phyloP scores from a whole-genome alignment of 30 jellyfish, hydroid and myxozoan genomes.

The Chrysaora quinquecirrha region DNA sequence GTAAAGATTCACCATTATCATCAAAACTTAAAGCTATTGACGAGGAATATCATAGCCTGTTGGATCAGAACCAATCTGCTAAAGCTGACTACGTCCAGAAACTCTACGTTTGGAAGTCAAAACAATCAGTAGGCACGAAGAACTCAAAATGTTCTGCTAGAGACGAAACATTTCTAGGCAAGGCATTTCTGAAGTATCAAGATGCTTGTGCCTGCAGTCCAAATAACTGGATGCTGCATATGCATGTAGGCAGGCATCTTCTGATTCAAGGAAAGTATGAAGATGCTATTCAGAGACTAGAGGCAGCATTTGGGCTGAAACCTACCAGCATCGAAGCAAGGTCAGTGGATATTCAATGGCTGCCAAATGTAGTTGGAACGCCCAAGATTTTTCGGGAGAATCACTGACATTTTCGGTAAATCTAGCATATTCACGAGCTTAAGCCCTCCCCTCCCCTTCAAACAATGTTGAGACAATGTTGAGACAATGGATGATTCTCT shows the following conservation, averaged over 20 bases:
- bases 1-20: constrained; percentile 48
- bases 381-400: too few relatives aligned
- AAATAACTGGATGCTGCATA: constrained; percentile 35
- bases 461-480: too few relatives aligned
- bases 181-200: constrained; percentile 62
- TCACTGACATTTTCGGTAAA: too few relatives aligned
- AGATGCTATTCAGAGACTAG: constrained; percentile 67
- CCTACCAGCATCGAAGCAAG: constrained; percentile 82
- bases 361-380: too few relatives aligned
- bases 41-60: constrained; percentile 72
- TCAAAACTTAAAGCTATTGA: constrained; percentile 75
- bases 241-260: constrained; percentile 76
- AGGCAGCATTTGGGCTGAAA: constrained; percentile 74
- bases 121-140: constrained; percentile 24
- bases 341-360: constrained; percentile 44
- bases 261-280: constrained; percentile 57
- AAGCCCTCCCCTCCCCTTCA: too few relatives aligned
- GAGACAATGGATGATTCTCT: not conserved
- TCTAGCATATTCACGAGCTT: too few relatives aligned
- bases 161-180: constrained; percentile 37
- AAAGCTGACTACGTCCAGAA: constrained; percentile 89
- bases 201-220: constrained; percentile 78
- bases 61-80: constrained; percentile 74
- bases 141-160: not conserved
- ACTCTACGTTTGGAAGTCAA: constrained; percentile 75